A percentile compares a stretch with the other conserved stretches of the same genome.
Evolutionary conservation across 2,888 invertebrate genomes (phyloP).

Genomic region (Ormyrus thymus): DNA sequence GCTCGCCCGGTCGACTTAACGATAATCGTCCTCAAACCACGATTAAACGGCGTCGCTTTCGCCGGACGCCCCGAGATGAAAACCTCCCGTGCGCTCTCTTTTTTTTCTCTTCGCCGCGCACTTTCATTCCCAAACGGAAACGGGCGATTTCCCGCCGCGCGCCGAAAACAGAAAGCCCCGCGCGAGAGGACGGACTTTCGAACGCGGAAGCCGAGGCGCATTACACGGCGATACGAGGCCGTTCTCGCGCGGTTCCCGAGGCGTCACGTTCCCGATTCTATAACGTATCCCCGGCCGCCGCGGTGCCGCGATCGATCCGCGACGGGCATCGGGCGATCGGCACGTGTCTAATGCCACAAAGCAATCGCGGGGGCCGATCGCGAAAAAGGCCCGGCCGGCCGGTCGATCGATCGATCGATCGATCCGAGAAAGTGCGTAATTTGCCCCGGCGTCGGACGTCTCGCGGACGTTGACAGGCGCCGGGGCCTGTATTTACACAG

Average conservation of each 20-base stretch:
- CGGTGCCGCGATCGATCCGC: not conserved
- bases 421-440: constrained; percentile 29
- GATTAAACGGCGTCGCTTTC: constrained; percentile 16
- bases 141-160: constrained; percentile 20
- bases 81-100: not conserved
- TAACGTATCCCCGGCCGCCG: not conserved
- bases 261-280: not conserved
- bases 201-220: not conserved
- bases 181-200: constrained; percentile 2
- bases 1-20: not conserved
- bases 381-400: not conserved
- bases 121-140: constrained; percentile 41
- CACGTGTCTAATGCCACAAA: constrained; percentile 1
- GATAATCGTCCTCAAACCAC: not conserved
- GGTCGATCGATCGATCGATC: not conserved
- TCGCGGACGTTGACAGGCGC: not conserved
- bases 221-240: not conserved
- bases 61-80: not conserved
- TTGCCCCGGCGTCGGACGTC: not conserved
- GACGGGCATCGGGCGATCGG: not conserved
- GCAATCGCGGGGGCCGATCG: constrained; percentile 6
- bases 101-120: not conserved
- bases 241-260: not conserved
- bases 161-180: not conserved
- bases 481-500: too few species aligned